These are phyloP conservation scores for Ictalurus furcatus DNA, from an alignment of 2,113 vertebrate species.

Conservation along the genomic window DNA sequence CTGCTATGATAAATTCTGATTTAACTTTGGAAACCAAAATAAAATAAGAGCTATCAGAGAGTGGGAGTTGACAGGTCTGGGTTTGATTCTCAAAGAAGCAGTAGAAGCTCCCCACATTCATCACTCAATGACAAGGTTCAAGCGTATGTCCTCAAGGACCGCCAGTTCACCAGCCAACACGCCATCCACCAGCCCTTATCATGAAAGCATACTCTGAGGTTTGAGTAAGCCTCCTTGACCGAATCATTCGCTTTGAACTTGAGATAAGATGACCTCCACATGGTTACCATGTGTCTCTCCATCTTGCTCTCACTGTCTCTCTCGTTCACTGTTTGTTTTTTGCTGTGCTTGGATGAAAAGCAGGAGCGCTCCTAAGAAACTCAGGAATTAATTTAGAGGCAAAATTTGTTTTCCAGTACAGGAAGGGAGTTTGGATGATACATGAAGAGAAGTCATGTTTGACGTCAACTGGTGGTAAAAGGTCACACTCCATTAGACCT, in stretches of 20 bases:
- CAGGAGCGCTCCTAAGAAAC: constrained; percentile 37
- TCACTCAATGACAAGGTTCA: constrained; percentile 53
- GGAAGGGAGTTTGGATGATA: constrained; percentile 8
- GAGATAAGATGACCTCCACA: constrained; percentile 69
- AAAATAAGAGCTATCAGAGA: constrained; percentile 29
- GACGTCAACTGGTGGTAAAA: constrained; percentile 12
- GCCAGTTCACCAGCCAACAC: constrained; percentile 58
- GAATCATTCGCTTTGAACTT: constrained; percentile 69
- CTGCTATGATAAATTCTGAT: constrained; percentile 25
- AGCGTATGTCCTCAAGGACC: constrained; percentile 55
- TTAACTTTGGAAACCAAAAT: constrained; percentile 3
- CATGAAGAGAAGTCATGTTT: not conserved
- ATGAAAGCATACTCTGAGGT: constrained; percentile 67
- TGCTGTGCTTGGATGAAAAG: constrained; percentile 39
- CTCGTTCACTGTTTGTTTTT: constrained; percentile 2
- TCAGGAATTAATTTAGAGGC: constrained; percentile 32
- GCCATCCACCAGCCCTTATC: constrained; percentile 61
- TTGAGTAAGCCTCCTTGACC: constrained; percentile 59
- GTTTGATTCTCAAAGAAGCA: constrained; percentile 13
- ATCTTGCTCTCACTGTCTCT: constrained; percentile 34
- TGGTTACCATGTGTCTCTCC: constrained; percentile 57
- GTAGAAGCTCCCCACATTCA: constrained; percentile 35
- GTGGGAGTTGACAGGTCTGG: constrained; percentile 22
- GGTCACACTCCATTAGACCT: not conserved
- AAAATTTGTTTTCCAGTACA: constrained; percentile 24